Percentiles rank a stretch among this genome's conserved stretches.
phyloP scores from a whole-genome alignment of 1,140 invertebrate species.

The Melitaea cinxia region DNA sequence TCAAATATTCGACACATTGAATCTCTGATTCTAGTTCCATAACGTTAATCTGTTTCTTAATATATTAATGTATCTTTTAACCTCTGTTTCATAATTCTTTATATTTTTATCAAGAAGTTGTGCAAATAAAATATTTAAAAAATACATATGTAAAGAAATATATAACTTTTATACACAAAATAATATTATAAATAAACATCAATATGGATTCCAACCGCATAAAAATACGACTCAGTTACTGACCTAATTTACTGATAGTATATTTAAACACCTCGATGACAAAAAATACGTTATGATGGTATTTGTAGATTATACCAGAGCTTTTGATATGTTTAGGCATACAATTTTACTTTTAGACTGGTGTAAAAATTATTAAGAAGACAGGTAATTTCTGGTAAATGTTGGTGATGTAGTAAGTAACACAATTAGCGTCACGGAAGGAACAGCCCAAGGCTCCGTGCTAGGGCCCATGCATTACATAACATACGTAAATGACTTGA shows the following conservation, averaged over 20 bases:
- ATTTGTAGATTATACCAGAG: slow-evolving; percentile 30
- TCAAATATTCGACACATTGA: too few relatives aligned
- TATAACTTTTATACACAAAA: slow-evolving; percentile 26
- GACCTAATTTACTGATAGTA: slow-evolving; percentile 24
- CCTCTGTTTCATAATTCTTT: too few relatives aligned
- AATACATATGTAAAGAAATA: slow-evolving; percentile 31
- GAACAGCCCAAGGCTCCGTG: slow-evolving; percentile 16
- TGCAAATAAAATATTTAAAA: slow-evolving; percentile 45
- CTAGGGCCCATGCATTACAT: slow-evolving; percentile 15
- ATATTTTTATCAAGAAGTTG: too few relatives aligned
- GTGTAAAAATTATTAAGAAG: slow-evolving; percentile 11
- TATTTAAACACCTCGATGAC: slow-evolving; percentile 20
- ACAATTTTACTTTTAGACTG: slow-evolving; percentile 12
- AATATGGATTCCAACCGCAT: slow-evolving; percentile 36
- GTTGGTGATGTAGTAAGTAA: slow-evolving; percentile 5
- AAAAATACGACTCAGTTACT: slow-evolving; percentile 27
- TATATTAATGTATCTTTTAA: too few relatives aligned
- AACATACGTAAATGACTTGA: slow-evolving; percentile 18
- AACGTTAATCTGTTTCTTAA: too few relatives aligned
- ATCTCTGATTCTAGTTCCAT: too few relatives aligned
- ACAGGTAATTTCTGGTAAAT: slow-evolving; percentile 6
- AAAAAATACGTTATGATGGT: slow-evolving; percentile 27
- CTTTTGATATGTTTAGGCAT: slow-evolving; percentile 24
- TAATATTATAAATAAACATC: slow-evolving; percentile 16
- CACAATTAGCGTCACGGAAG: slow-evolving; percentile 9